These are phyloP conservation scores for Hycleus cichorii DNA, from an alignment of 1,140 invertebrate genomes.

Conservation along the genomic window DNA sequence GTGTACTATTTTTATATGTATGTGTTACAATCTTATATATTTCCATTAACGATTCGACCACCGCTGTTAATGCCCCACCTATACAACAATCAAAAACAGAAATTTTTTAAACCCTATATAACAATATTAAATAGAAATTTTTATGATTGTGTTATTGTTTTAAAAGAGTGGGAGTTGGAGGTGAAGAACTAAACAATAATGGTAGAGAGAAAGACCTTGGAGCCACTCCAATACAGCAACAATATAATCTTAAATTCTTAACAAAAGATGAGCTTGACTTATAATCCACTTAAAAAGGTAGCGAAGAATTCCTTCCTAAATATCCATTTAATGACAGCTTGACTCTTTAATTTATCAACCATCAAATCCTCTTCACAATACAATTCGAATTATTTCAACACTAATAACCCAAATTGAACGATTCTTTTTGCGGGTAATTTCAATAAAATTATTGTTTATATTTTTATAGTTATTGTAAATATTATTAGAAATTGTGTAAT, in stretches of 20 bases:
- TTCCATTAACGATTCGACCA: slow-evolving; percentile 5
- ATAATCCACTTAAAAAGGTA: slow-evolving; percentile 38
- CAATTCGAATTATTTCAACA: slow-evolving; percentile 3
- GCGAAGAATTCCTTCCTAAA: slow-evolving; percentile 22
- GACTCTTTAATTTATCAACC: slow-evolving; percentile 19
- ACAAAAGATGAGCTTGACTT: slow-evolving; percentile 22
- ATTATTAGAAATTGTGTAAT: slow-evolving; percentile 4
- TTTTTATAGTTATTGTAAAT: no score
- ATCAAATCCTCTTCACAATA: slow-evolving; percentile 5
- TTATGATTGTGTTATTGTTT: slow-evolving; percentile 17
- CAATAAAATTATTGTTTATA: no score
- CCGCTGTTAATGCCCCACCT: neutral
- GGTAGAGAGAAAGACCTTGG: slow-evolving; percentile 23
- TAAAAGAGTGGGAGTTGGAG: slow-evolving; percentile 5
- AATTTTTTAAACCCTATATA: neutral
- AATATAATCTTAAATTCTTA: slow-evolving; percentile 23
- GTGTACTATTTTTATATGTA: no score
- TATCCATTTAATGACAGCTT: slow-evolving; percentile 27
- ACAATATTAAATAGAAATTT: neutral
- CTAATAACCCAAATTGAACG: slow-evolving; percentile 4
- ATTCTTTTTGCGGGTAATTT: neutral
- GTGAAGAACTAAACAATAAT: slow-evolving; percentile 16
- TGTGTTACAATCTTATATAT: slow-evolving; percentile 16
- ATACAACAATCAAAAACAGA: neutral
- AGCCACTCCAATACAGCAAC: slow-evolving; percentile 21